A percentile compares a stretch with the other conserved stretches of the same genome.
Evolutionary conservation across 2,888 invertebrate species (phyloP).

Genomic region (Drosophila barbarae): DNA sequence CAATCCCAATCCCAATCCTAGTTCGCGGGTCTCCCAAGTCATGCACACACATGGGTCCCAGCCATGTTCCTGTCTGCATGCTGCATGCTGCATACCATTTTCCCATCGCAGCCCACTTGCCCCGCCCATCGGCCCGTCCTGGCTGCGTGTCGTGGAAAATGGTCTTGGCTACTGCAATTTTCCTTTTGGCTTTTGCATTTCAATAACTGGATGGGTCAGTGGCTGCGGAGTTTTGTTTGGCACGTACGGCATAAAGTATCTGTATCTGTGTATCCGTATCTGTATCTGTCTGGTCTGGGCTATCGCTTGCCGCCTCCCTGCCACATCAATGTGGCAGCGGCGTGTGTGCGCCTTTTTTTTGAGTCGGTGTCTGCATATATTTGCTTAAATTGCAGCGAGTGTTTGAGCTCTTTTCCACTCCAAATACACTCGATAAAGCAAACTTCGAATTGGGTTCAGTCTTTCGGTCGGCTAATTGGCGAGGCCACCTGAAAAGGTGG

Average conservation of each 20-base stretch:
- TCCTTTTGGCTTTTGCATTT: conserved; percentile 43
- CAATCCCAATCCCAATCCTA: not conserved
- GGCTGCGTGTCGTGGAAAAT: conserved; percentile 49
- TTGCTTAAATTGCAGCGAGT: conserved; percentile 67
- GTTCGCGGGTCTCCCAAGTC: conserved; percentile 43
- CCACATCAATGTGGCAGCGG: conserved; percentile 1
- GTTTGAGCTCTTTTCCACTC: conserved; percentile 35
- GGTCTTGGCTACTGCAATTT: conserved; percentile 58
- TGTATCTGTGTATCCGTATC: conserved; percentile 5
- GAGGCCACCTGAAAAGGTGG: conserved; percentile 24
- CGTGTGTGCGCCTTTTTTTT: conserved; percentile 41
- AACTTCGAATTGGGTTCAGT: conserved; percentile 39
- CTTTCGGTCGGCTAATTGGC: conserved; percentile 52
- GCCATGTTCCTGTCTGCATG: conserved; percentile 32
- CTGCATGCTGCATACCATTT: conserved; percentile 7
- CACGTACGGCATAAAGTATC: conserved; percentile 65
- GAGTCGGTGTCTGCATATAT: conserved; percentile 54
- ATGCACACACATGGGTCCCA: conserved; percentile 53
- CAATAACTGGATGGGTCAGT: conserved; percentile 61
- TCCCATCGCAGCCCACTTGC: conserved; percentile 5
- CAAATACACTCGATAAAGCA: conserved; percentile 33
- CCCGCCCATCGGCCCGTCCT: not conserved
- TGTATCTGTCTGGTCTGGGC: conserved; percentile 49
- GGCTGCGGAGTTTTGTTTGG: conserved; percentile 46
- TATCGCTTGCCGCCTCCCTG: conserved; percentile 48